phyloP scores from a whole-genome alignment of 2,113 vertebrate genomes.

The Seriola quinqueradiata region DNA sequence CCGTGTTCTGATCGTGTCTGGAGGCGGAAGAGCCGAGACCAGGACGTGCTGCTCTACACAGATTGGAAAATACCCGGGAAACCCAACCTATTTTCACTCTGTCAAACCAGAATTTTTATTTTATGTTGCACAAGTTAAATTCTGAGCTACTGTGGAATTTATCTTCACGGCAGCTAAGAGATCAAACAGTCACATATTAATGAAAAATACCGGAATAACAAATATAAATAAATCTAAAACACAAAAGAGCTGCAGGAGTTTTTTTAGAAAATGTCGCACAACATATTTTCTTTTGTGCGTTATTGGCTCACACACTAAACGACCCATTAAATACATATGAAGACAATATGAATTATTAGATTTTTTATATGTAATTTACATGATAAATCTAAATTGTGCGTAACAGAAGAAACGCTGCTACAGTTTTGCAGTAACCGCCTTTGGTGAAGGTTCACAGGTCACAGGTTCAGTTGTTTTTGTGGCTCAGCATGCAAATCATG shows the following conservation, averaged over 20 bases:
- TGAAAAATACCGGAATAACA: no score
- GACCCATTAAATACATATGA: background rate
- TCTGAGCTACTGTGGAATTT: no score
- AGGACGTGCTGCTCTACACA: background rate
- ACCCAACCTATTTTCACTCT: no score
- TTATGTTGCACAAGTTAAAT: background rate
- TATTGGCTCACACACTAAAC: background rate
- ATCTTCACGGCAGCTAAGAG: background rate
- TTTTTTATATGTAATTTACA: background rate
- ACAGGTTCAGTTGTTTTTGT: background rate
- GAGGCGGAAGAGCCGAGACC: background rate
- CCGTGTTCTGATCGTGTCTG: slow-evolving; percentile 33
- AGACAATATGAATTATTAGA: background rate
- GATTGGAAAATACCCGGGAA: background rate
- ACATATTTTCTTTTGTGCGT: background rate
- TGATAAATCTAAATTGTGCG: background rate
- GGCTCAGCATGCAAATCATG: slow-evolving; percentile 24
- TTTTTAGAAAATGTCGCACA: background rate
- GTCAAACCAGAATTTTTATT: background rate
- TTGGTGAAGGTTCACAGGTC: background rate
- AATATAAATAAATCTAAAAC: no score
- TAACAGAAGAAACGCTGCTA: background rate
- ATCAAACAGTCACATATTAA: background rate
- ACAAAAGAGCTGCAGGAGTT: background rate
- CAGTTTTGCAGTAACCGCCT: fast-evolving